These are phyloP conservation scores for Triops longicaudatus DNA, from an alignment of 1,140 invertebrate genomes.

Conservation along the genomic window DNA sequence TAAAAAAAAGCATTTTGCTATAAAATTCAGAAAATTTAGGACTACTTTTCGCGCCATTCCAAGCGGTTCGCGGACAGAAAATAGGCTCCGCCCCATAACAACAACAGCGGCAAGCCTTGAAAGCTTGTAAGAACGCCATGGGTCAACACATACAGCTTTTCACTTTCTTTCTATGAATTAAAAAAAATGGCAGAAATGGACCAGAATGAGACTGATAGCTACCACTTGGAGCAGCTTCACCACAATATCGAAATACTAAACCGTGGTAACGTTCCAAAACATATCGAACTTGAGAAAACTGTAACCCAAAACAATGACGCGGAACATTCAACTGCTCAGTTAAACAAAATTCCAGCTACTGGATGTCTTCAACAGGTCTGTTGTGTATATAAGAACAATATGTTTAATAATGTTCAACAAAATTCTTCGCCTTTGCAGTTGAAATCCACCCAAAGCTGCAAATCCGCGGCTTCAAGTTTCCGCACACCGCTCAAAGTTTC, in stretches of 20 bases:
- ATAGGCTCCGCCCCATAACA: no score
- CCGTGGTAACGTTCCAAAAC: not conserved
- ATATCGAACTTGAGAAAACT: not conserved
- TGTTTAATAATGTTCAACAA: no score
- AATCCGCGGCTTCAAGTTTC: not conserved
- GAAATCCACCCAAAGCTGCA: not conserved
- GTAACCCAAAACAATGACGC: not conserved
- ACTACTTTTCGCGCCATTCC: no score
- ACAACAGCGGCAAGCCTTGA: no score
- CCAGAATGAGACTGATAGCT: not conserved
- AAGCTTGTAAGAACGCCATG: no score
- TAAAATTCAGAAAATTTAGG: no score
- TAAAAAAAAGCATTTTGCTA: no score
- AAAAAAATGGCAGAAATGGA: not conserved
- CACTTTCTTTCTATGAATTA: no score
- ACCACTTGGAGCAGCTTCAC: not conserved
- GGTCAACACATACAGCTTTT: no score
- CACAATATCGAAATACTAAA: not conserved
- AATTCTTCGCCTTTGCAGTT: not conserved
- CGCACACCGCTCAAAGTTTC: not conserved
- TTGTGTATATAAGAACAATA: no score
- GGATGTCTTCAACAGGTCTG: no score
- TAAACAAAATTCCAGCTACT: not conserved
- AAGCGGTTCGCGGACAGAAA: no score
- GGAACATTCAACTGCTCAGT: not conserved